Evolutionary conservation across 1,140 invertebrate genomes (phyloP).

Genomic region (Drosophila tropicalis): DNA sequence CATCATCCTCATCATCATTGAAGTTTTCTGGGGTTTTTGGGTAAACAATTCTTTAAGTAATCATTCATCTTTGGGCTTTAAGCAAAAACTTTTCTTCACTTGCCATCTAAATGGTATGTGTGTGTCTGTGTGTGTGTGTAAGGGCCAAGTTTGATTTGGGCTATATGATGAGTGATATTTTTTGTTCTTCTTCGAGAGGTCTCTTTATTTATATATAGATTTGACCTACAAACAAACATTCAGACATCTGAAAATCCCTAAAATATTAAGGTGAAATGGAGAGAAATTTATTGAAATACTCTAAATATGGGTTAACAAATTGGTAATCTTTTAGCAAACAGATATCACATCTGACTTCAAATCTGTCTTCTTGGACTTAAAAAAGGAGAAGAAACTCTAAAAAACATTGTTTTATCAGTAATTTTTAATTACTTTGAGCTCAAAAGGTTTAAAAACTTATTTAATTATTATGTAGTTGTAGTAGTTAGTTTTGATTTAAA

Average conservation of each 20-base stretch:
- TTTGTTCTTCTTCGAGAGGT: slow-evolving; percentile 7
- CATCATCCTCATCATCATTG: slow-evolving; percentile 35
- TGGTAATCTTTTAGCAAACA: background rate
- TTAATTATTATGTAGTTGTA: too few relatives aligned
- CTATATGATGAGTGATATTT: slow-evolving; percentile 65
- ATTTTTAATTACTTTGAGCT: too few relatives aligned
- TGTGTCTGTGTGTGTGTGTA: background rate
- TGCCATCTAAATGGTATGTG: background rate
- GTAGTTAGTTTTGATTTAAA: too few relatives aligned
- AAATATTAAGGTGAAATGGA: background rate
- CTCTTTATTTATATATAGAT: slow-evolving; percentile 42
- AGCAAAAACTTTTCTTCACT: slow-evolving; percentile 27
- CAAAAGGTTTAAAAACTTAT: too few relatives aligned
- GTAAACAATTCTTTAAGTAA: slow-evolving; percentile 69
- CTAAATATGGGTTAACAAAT: background rate
- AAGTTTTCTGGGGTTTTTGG: slow-evolving; percentile 23
- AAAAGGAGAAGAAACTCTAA: too few relatives aligned
- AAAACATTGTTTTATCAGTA: too few relatives aligned
- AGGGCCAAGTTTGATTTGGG: slow-evolving; percentile 52
- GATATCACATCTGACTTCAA: too few relatives aligned
- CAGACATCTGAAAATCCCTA: background rate
- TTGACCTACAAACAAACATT: slow-evolving; percentile 58
- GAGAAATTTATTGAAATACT: background rate
- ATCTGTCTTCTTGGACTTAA: too few relatives aligned
- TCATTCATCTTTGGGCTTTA: slow-evolving; percentile 71